Evolutionary conservation across 2,797 vertebrate species (phyloP).

Genomic region (Sylvia borin): DNA sequence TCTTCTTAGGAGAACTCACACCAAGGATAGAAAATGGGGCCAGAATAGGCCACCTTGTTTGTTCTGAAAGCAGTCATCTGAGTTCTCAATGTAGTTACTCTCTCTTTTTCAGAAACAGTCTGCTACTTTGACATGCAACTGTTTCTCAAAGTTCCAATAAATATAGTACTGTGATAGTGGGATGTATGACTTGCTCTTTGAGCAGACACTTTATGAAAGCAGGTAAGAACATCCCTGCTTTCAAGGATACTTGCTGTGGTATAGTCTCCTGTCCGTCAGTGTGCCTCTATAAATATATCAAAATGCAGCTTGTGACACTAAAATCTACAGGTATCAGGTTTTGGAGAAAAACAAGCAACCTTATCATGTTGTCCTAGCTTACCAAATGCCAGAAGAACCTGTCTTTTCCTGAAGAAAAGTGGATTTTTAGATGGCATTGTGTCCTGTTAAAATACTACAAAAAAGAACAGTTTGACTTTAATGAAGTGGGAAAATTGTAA

Average conservation of each 20-base stretch:
- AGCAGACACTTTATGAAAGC: not conserved
- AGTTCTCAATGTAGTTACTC: not conserved
- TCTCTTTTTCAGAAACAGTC: not conserved
- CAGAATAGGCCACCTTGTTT: not conserved
- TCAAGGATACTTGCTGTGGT: not conserved
- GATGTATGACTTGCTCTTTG: not conserved
- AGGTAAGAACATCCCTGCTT: not conserved
- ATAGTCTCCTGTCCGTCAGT: not conserved
- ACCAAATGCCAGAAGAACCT: not conserved
- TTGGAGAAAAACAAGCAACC: not conserved
- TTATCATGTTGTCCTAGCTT: not conserved
- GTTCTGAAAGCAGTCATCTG: not conserved
- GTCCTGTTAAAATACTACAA: not conserved
- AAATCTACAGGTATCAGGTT: not conserved
- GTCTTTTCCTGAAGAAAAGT: not conserved
- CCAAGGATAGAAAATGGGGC: not conserved
- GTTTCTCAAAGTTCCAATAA: not conserved
- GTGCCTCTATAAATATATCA: not conserved
- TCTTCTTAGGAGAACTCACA: not conserved
- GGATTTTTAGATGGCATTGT: not conserved
- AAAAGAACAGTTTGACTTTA: not conserved
- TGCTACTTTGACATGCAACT: not conserved
- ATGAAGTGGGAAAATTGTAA: not conserved
- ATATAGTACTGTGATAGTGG: rapidly evolving
- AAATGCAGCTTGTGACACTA: not conserved